Conservation (phyloP, 2,797 vertebrate species). For the Syngnathus acus region DNA sequence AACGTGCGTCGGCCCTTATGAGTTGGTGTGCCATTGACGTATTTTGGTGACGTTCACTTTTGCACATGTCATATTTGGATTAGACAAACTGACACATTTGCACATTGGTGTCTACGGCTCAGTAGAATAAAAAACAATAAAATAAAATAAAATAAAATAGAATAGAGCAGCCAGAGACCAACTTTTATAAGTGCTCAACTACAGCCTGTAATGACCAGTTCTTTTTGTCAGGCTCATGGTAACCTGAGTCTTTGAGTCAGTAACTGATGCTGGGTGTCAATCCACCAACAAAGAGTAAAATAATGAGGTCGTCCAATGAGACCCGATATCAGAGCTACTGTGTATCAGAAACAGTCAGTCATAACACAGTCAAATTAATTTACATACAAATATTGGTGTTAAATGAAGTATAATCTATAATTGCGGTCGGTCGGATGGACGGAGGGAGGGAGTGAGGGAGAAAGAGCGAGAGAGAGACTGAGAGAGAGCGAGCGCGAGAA, state of each 20-base stretch:
- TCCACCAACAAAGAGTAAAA: background rate
- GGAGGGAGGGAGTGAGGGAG: too few relatives aligned
- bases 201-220: background rate
- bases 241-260: background rate
- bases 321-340: background rate
- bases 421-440: too few relatives aligned
- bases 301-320: background rate
- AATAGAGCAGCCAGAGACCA: background rate
- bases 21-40: background rate
- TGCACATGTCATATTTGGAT: slow-evolving; percentile 3
- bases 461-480: too few relatives aligned
- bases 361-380: background rate
- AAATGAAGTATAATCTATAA: too few relatives aligned
- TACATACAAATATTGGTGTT: too few relatives aligned
- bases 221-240: background rate
- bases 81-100: background rate
- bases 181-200: background rate
- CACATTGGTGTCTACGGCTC: background rate
- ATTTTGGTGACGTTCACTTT: slow-evolving; percentile 2
- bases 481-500: too few relatives aligned
- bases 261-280: background rate
- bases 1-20: background rate
- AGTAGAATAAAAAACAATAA: background rate
- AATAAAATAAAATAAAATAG: background rate
- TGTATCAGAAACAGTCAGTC: background rate